phyloP scores from a whole-genome alignment of 2,888 invertebrate genomes.

The Tortrix viridana region DNA sequence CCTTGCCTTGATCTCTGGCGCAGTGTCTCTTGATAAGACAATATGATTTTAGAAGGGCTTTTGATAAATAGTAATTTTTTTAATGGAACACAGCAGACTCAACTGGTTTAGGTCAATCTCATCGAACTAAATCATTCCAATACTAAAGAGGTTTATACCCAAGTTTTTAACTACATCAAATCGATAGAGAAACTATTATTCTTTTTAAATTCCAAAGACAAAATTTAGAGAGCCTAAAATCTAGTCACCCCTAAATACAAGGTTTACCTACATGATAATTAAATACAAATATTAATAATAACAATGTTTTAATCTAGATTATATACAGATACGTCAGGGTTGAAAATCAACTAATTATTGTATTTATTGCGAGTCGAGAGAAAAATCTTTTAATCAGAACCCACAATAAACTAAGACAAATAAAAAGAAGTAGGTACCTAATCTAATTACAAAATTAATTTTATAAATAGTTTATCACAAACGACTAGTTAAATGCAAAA shows the following conservation, averaged over 20 bases:
- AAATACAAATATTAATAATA: constrained; percentile 36
- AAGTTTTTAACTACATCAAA: constrained; percentile 51
- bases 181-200: constrained; percentile 55
- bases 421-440: constrained; percentile 40
- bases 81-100: constrained; percentile 11
- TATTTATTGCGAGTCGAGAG: constrained; percentile 15
- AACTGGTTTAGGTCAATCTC: constrained; percentile 25
- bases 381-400: constrained; percentile 22
- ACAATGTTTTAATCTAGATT: constrained; percentile 36
- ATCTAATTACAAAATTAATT: constrained; percentile 45
- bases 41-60: neutral
- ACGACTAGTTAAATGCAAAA: constrained; percentile 30
- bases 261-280: constrained; percentile 35
- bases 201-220: constrained; percentile 51
- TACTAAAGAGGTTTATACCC: constrained; percentile 34
- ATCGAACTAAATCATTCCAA: constrained; percentile 37
- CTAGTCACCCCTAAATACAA: constrained; percentile 38
- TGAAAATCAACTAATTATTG: constrained; percentile 24
- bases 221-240: constrained; percentile 56
- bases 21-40: neutral
- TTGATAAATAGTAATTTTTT: neutral
- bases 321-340: constrained; percentile 27
- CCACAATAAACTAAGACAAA: constrained; percentile 29
- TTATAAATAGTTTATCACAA: constrained; percentile 39
- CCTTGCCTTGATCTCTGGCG: too few species aligned